Conservation (phyloP, 2,888 invertebrate genomes). For the Volucella inanis region DNA sequence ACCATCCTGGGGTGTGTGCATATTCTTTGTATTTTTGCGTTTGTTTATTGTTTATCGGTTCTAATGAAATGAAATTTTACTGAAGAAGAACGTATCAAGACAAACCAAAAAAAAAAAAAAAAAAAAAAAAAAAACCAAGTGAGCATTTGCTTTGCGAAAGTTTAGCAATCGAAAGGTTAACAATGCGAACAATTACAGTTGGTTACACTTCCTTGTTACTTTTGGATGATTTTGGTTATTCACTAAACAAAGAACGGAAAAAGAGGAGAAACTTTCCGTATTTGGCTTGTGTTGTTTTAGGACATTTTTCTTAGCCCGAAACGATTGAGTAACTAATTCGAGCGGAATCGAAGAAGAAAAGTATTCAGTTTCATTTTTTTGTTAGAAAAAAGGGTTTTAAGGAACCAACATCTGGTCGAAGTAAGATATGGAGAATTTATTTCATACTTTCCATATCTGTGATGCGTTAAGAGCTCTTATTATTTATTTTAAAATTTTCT, state of each 20-base stretch:
- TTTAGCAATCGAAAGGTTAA: slow-evolving; percentile 73
- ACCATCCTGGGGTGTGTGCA: not conserved
- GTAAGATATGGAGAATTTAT: slow-evolving; percentile 6
- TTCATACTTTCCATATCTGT: not conserved
- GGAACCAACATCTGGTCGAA: slow-evolving; percentile 42
- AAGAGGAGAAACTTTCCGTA: slow-evolving; percentile 14
- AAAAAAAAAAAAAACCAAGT: slow-evolving; percentile 41
- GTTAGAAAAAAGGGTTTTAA: not conserved
- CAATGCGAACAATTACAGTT: slow-evolving; percentile 73
- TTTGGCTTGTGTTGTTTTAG: slow-evolving; percentile 59
- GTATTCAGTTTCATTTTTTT: not conserved
- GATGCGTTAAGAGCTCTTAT: no score
- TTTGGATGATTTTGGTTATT: slow-evolving; percentile 26
- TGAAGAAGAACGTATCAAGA: slow-evolving; percentile 33
- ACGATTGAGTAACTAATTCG: slow-evolving; percentile 45
- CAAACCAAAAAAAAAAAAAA: not conserved
- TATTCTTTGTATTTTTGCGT: slow-evolving; percentile 41
- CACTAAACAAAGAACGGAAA: slow-evolving; percentile 14
- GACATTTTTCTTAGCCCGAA: slow-evolving; percentile 32
- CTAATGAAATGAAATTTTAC: slow-evolving; percentile 71
- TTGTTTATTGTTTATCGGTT: slow-evolving; percentile 70
- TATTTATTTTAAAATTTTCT: no score
- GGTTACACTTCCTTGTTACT: slow-evolving; percentile 66
- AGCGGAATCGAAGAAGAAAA: slow-evolving; percentile 33
- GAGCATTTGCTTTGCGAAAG: slow-evolving; percentile 61